Evolutionary conservation across 2,888 invertebrate species (phyloP), one percentile per base, ranked within the genome.

Genomic region (Cantharis lateralis): DNA sequence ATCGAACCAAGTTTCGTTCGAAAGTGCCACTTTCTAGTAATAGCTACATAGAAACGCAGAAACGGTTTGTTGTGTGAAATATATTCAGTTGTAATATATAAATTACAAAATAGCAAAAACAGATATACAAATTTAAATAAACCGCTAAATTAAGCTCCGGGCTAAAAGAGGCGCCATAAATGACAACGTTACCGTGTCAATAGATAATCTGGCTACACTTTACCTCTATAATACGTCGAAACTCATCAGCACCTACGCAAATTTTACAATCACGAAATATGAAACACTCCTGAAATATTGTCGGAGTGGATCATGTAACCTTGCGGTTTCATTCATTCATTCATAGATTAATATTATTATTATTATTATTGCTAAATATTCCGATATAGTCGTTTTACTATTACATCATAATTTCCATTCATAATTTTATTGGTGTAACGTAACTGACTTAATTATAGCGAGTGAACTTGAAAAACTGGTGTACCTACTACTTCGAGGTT

Each of bases 161-260:
- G 81, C 80, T 16, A 77, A 72, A 78, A 78, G 70, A 81, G 81
- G 81, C 81, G 81, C 81, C 81, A 80, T 68, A 76, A 74, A 76
- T 75, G 74, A 75, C 79, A 78, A 78, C 80, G 70, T 75, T 73
- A 72, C 72, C 69, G 76, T 73, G 74, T 78, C 73, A 76, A 68
- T 78, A 72, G 76, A 75, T 74, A 77, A 75, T 72, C 72, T 75
- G 74, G 77, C 74, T 74, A 77, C 74, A 75, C 77, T 77, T 77
- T 72, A 72, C 73, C 62, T 74, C 76, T 75, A 76, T 74, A 24
- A 24, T 24, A 76, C 20, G 18, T 20, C 16, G 70, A 76, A 71
- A 78, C 73, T 71, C 76, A 76, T 78, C 78, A 73, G 69, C 72
- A 74, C 81, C 81, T 78, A 81, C 81, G 80, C 79, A 74, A 71